Evolutionary conservation across 2,888 invertebrate genomes (phyloP).

Genomic region (Synergus gifuensis): DNA sequence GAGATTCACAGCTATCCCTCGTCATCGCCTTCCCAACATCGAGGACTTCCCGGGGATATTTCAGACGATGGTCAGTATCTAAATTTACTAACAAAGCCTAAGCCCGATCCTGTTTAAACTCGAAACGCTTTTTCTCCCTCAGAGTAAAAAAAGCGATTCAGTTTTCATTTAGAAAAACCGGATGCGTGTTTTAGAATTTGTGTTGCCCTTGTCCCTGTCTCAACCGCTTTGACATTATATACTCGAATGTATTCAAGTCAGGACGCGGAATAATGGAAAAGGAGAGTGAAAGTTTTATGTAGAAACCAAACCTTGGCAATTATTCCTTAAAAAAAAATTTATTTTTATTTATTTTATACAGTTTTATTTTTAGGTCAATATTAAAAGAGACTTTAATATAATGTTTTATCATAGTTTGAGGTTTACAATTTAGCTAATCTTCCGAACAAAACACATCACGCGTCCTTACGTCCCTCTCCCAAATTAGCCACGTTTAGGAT

Average conservation of each 20-base stretch:
- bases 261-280: neutral
- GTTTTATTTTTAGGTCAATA: no score
- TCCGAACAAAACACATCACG: neutral
- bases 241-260: neutral
- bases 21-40: slow-evolving; percentile 70
- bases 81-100: slow-evolving; percentile 27
- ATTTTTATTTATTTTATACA: neutral
- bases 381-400: neutral
- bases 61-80: slow-evolving; percentile 78
- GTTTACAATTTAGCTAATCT: neutral
- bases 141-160: slow-evolving; percentile 28
- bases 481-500: neutral
- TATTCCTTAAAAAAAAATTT: neutral
- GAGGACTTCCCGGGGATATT: slow-evolving; percentile 71
- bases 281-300: neutral
- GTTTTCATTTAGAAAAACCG: neutral
- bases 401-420: neutral
- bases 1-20: slow-evolving; percentile 73
- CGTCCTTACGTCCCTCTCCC: neutral
- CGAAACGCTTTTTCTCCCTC: slow-evolving; percentile 30
- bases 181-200: slow-evolving; percentile 36
- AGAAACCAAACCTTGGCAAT: neutral
- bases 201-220: slow-evolving; percentile 12
- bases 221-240: slow-evolving; percentile 15
- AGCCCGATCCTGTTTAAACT: neutral